Conservation (phyloP, 2,113 vertebrate genomes). For the Stigmatopora nigra region DNA sequence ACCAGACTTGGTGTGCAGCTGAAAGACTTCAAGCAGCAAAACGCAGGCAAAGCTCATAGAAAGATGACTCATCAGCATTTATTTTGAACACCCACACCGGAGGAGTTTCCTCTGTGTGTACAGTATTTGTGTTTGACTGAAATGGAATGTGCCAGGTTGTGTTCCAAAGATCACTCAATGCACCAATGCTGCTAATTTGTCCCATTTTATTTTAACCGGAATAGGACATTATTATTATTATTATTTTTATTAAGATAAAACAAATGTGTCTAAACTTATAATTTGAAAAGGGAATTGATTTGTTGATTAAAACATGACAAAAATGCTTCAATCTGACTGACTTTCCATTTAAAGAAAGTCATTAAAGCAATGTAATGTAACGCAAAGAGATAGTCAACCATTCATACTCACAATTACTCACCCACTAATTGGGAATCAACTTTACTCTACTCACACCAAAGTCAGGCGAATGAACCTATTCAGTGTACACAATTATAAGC, state of each 20-base stretch:
- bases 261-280: no score
- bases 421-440: no score
- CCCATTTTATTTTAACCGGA: background rate
- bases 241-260: background rate
- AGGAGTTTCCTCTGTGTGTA: constrained; percentile 62
- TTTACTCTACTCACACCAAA: no score
- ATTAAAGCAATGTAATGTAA: no score
- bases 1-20: constrained; percentile 46
- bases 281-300: no score
- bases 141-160: constrained; percentile 29
- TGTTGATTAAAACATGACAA: background rate
- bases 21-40: constrained; percentile 48
- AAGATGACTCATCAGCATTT: constrained; percentile 69
- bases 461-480: no score
- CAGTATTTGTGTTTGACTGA: constrained; percentile 16
- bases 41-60: constrained; percentile 46
- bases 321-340: no score
- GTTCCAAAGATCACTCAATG: constrained; percentile 16
- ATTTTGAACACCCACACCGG: constrained; percentile 64
- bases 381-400: no score
- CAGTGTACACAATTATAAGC: background rate
- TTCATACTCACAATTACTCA: no score
- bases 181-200: background rate
- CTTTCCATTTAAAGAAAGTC: no score
- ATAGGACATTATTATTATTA: background rate